Evolutionary conservation across 2,113 vertebrate genomes (phyloP), one percentile per base, ranked within the genome.

Genomic region (Alexandromys fortis): DNA sequence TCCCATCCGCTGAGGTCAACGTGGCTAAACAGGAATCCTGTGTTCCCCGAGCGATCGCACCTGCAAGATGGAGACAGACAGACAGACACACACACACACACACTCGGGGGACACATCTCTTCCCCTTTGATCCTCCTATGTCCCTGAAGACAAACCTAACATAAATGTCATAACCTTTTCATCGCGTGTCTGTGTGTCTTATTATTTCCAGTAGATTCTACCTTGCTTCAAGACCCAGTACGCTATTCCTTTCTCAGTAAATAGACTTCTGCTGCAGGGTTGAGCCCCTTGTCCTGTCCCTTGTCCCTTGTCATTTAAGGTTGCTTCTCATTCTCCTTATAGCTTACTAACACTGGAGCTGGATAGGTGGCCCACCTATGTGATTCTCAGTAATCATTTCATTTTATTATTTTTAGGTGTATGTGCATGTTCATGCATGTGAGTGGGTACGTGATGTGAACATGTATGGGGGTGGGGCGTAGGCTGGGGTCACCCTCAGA

Each of bases 181-280:
- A 38, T 68, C 0, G 19, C 55, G 22, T 61, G 30, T 68, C 73
- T 45, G 1, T 3, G 0, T 47, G 61, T 4, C 24, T 49, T 33
- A 79, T 17, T 35, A 45, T 78, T 76, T 90, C 70, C 17, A 26
- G 30, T 38, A 78, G 65, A 1, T 21, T 28, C 73, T 30, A 0
- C 33, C 47, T 19, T 30, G 13, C 49, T 76, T 0, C 8, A 28
- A 26, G 16, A 1, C 75, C 6, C 22, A 0, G 30, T 70, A 4
- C 1, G 2, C 55, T 2, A 13, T 22, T n/a, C 35, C 47, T 61
- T 1, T 0, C 61, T 70, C 63, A 3, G 10, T 45, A 17, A 24
- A 9, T 33, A 1, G n/a, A 38, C 68, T 52, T 38, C 47, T n/a
- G 0, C 38, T 0, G 0, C 8, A 14, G 38, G 33, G 2, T 63